phyloP scores from a whole-genome alignment of 2,113 vertebrate species.

The Parotia lawesii region DNA sequence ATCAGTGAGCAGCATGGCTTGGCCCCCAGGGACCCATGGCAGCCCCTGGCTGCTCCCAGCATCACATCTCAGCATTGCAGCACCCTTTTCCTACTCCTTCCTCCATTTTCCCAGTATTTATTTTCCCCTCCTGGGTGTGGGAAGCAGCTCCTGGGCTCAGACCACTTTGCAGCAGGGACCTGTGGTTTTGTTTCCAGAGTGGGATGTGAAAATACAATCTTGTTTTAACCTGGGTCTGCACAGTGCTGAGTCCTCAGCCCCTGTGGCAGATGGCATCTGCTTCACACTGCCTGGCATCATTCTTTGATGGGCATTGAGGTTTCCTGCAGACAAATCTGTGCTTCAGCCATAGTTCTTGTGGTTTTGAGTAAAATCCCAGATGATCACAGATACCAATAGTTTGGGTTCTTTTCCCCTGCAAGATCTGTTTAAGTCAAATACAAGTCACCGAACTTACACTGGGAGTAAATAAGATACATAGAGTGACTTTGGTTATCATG shows the following conservation, averaged over 20 bases:
- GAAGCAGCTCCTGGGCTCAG: neutral
- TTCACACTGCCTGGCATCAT: fast-evolving
- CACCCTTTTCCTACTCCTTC: neutral
- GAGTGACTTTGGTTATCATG: neutral
- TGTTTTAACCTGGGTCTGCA: neutral
- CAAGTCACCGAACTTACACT: neutral
- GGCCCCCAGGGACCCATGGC: neutral
- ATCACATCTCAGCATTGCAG: neutral
- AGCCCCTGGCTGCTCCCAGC: neutral
- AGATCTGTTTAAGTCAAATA: neutral
- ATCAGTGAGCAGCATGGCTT: neutral
- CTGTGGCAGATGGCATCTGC: fast-evolving
- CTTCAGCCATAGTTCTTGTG: neutral
- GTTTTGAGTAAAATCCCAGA: neutral
- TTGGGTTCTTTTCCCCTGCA: neutral
- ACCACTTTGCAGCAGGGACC: neutral
- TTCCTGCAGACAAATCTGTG: neutral
- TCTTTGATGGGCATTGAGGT: neutral
- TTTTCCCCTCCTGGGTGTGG: neutral
- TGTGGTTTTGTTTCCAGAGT: neutral
- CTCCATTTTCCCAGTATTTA: neutral
- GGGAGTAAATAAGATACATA: neutral
- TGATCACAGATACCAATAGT: neutral
- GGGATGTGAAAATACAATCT: neutral
- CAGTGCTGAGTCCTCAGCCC: neutral